These are phyloP conservation scores for Cirrhinus mrigala DNA, from an alignment of 2,797 vertebrate genomes.

Conservation along the genomic window DNA sequence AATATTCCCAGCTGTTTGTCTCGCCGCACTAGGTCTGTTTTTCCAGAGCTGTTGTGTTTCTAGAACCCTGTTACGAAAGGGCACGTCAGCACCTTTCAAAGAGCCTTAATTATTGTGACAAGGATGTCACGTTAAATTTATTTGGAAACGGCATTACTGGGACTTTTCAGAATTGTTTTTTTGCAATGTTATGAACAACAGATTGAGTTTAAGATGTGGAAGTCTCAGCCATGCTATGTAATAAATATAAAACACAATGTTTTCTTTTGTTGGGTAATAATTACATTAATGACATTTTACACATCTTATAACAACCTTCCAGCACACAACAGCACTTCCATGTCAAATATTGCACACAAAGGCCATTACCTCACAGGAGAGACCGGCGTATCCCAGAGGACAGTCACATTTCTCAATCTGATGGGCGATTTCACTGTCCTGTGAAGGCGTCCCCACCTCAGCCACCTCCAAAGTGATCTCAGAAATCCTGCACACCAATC, in stretches of 20 bases:
- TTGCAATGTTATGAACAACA: background rate
- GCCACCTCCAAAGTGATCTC: slow-evolving; percentile 93
- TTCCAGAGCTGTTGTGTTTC: background rate
- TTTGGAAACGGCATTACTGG: background rate
- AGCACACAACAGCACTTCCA: background rate
- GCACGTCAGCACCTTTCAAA: background rate
- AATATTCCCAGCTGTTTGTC: background rate
- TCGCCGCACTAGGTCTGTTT: background rate
- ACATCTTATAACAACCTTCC: background rate
- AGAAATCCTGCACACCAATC: slow-evolving; percentile 84
- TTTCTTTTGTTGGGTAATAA: background rate
- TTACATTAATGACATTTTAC: background rate
- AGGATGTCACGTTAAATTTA: background rate
- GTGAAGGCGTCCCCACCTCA: slow-evolving; percentile 78
- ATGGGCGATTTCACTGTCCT: slow-evolving; percentile 80
- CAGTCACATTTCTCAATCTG: slow-evolving; percentile 92
- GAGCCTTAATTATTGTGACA: background rate
- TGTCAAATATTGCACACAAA: background rate
- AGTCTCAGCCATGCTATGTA: background rate
- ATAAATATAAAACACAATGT: background rate
- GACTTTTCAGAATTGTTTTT: background rate
- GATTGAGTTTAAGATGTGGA: background rate
- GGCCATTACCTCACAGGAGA: slow-evolving; percentile 91
- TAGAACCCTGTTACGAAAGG: background rate
- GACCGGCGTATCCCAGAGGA: slow-evolving; percentile 88